Evolutionary conservation across 2,113 vertebrate species (phyloP).

Genomic region (Menidia beryllina): DNA sequence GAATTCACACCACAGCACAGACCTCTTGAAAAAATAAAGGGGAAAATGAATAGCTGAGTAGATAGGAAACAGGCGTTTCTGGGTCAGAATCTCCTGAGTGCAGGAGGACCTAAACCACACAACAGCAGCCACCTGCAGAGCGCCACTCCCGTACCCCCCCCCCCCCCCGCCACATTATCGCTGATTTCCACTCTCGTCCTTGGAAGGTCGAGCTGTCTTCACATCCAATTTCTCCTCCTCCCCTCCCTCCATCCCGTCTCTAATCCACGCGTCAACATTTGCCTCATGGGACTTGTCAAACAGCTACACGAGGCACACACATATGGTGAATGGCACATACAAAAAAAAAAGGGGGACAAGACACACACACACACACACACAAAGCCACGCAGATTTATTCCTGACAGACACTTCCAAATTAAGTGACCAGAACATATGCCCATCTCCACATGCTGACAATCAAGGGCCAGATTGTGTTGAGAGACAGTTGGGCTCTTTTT

Average conservation of each 20-base stretch:
- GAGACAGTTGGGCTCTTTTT: conserved; percentile 19
- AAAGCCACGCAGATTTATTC: conserved; percentile 38
- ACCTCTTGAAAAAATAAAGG: conserved; percentile 47
- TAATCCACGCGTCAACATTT: conserved; percentile 66
- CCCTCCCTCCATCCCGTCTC: background rate
- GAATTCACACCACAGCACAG: conserved; percentile 45
- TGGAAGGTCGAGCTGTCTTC: conserved; percentile 46
- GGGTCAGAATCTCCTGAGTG: conserved; percentile 27
- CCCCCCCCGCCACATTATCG: conserved; percentile 40
- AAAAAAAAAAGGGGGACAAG: background rate
- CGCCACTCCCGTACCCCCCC: conserved; percentile 10
- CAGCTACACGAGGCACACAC: conserved; percentile 28
- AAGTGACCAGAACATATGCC: conserved; percentile 59
- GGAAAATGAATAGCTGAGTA: conserved; percentile 47
- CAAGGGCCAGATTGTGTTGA: conserved; percentile 33
- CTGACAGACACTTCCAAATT: conserved; percentile 51
- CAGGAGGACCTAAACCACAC: too few species aligned
- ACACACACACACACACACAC: conserved; percentile 2
- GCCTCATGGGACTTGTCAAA: conserved; percentile 58
- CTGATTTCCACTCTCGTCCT: conserved; percentile 50
- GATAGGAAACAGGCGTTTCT: conserved; percentile 36
- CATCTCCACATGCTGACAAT: conserved; percentile 51
- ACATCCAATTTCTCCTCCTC: conserved; percentile 25
- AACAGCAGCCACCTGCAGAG: conserved; percentile 15
- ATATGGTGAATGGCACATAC: conserved; percentile 16